Evolutionary conservation across 2,888 invertebrate species (phyloP).

Genomic region (Eledona agricola): DNA sequence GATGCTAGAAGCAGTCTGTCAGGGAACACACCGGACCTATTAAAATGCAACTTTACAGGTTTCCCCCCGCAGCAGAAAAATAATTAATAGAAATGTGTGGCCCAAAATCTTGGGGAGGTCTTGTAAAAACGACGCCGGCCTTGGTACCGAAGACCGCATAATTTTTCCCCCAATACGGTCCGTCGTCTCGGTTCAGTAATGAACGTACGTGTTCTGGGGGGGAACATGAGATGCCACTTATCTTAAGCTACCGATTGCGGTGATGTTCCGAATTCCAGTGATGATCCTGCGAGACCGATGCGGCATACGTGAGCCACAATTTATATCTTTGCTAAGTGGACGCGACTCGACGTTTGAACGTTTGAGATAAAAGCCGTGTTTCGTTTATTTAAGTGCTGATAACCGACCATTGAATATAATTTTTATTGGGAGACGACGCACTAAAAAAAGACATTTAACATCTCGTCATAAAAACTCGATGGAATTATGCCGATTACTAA

Average conservation of each 20-base stretch:
- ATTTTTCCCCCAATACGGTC: conserved; percentile 30
- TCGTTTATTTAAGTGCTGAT: conserved; percentile 55
- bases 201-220: conserved; percentile 34
- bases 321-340: conserved; percentile 59
- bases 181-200: conserved; percentile 30
- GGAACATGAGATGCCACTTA: conserved; percentile 34
- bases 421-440: conserved; percentile 45
- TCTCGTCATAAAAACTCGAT: background rate
- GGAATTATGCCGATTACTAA: too few species aligned
- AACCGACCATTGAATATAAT: conserved; percentile 49
- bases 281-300: conserved; percentile 30
- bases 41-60: conserved; percentile 47
- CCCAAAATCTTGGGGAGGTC: conserved; percentile 9
- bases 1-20: conserved; percentile 48
- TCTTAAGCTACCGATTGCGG: conserved; percentile 35
- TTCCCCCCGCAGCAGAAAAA: conserved; percentile 40
- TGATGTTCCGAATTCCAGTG: conserved; percentile 36
- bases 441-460: background rate
- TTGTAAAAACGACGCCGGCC: conserved; percentile 24
- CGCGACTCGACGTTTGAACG: conserved; percentile 51
- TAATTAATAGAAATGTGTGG: conserved; percentile 45
- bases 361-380: conserved; percentile 60
- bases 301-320: conserved; percentile 38
- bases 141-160: conserved; percentile 28
- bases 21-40: conserved; percentile 48